Percentiles rank a stretch among this genome's conserved stretches.
Conservation (phyloP, 1,140 invertebrate genomes). For the Ceratina japonica region DNA sequence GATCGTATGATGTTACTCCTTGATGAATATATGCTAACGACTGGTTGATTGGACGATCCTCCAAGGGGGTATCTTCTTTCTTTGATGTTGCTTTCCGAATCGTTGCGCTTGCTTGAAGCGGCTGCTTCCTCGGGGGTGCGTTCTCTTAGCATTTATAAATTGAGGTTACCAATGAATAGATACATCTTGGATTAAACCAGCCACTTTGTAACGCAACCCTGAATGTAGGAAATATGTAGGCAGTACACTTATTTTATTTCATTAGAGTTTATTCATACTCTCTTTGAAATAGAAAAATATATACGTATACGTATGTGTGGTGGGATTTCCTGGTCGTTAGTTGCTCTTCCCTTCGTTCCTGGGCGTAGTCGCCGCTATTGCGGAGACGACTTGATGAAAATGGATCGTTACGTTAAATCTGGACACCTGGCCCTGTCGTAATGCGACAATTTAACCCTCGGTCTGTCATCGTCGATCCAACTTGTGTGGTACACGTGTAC, state of each 20-base stretch:
- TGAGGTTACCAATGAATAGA: neutral
- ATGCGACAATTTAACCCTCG: conserved; percentile 9
- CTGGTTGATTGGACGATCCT: neutral
- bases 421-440: conserved; percentile 33
- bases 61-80: neutral
- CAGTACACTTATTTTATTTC: too few relatives aligned
- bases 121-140: neutral
- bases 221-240: too few relatives aligned
- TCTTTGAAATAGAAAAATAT: too few relatives aligned
- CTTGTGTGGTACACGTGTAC: conserved; percentile 1
- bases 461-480: conserved; percentile 15
- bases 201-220: too few relatives aligned
- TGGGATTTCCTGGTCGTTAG: conserved; percentile 14
- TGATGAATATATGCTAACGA: conserved; percentile 25
- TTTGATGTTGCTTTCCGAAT: neutral
- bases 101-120: neutral
- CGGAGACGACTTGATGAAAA: conserved; percentile 24
- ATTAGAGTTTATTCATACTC: too few relatives aligned
- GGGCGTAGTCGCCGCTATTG: conserved; percentile 23
- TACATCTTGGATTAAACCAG: too few relatives aligned
- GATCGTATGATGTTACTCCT: neutral
- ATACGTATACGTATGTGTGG: neutral
- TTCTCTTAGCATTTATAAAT: neutral
- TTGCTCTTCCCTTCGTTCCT: neutral
- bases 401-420: conserved; percentile 44